phyloP scores from a whole-genome alignment of 92 coral and sea anemone genomes.

The Plumapathes pennacea region DNA sequence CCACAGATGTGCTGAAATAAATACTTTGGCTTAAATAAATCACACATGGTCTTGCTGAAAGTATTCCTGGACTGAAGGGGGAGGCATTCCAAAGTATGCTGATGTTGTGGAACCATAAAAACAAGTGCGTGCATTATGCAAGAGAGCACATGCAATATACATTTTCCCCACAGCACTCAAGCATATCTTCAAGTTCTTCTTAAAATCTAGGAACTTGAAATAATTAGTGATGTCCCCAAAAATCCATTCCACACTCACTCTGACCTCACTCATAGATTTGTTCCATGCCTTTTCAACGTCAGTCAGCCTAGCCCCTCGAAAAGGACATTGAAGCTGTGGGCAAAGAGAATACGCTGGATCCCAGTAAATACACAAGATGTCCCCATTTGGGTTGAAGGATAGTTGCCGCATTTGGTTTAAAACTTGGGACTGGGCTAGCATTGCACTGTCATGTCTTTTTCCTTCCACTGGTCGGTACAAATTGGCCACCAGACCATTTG shows the following conservation, averaged over 20 bases:
- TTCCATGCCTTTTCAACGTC: constrained; percentile 35
- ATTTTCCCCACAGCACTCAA: constrained; percentile 19
- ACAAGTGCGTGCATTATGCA: constrained; percentile 28
- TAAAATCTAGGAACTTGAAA: constrained; percentile 40
- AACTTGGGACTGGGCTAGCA: constrained; percentile 13
- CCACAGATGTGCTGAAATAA: too few species aligned
- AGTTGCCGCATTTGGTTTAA: constrained; percentile 21
- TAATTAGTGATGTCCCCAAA: constrained; percentile 44
- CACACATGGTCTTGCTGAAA: too few species aligned
- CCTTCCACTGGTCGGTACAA: constrained; percentile 46
- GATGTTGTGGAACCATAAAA: constrained; percentile 21
- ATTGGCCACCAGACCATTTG: constrained; percentile 36
- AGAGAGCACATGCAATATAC: constrained; percentile 16
- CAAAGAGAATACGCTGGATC: constrained; percentile 33
- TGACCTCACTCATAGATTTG: constrained; percentile 45
- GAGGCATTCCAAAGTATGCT: constrained; percentile 8
- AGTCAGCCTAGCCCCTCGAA: constrained; percentile 44
- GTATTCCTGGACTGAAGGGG: constrained; percentile 31
- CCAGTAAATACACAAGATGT: constrained; percentile 17
- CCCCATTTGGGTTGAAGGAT: constrained; percentile 15
- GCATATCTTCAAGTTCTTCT: constrained; percentile 13
- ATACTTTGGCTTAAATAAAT: too few species aligned
- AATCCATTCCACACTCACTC: constrained; percentile 43
- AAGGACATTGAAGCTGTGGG: constrained; percentile 29
- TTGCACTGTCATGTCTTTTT: constrained; percentile 41